Evolutionary conservation across 2,888 invertebrate species (phyloP), one percentile per base, ranked within the genome.

Genomic region (Standfussiana lucernea): DNA sequence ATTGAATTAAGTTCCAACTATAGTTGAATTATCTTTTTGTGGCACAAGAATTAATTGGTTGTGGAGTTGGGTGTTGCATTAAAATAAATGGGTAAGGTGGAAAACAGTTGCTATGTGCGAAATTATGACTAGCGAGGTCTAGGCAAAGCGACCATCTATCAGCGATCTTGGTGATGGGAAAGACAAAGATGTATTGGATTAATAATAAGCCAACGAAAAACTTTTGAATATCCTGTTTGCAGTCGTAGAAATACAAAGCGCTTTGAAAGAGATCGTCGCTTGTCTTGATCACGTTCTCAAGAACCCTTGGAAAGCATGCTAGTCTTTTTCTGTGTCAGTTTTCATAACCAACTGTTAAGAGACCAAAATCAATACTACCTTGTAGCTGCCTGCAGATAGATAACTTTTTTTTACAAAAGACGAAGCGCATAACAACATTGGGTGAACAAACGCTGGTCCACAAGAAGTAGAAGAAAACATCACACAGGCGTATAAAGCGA

Each of bases 1-100:
- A 93, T 93, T 92, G 91, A 93, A 92, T 93, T 90, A 90, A 78
- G 71, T 72, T 75, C 40, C 21, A 70, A 82, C 62, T 77, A 53
- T 83, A 85, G 83, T 85, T 82, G 79, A 82, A 79, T 77, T 75
- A 83, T 84, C 88, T 86, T 92, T 89, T 89, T 89, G 85, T 83
- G 65, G 71, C 32, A 45, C 37, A 40, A 64, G 50, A 79, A 85
- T 78, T 84, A 84, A 78, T 84, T 84, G 81, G 28, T 68, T 81
- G 59, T 62, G 40, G 62, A 72, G 69, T 76, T 83, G 21, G 56
- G 64, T 65, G 37, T 66, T 70, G 72, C 61, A 80, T 75, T 70
- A n/a, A 73, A 76, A 71, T 62, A 79, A 79, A 65, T 37, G 40
- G 47, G 32, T 56, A 35, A 24, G 32, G 24, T 24, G 2, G 32